Evolutionary conservation across 2,888 invertebrate genomes (phyloP), one percentile per base, ranked within the genome.

Genomic region (Nezara viridula): DNA sequence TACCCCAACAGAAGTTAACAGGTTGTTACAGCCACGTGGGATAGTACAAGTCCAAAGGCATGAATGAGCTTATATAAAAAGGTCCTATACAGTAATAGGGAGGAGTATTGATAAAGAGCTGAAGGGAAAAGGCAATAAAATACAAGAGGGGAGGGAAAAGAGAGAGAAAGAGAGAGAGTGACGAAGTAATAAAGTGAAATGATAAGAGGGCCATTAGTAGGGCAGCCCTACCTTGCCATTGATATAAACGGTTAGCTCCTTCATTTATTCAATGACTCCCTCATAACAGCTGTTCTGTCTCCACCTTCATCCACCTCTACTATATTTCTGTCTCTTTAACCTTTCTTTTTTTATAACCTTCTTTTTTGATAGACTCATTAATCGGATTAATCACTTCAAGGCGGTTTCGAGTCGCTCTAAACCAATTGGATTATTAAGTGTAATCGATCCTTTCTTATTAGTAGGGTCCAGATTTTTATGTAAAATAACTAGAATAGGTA

Each of bases 181-280:
- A 60, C 21, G 21, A 40, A 37, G 60, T 86, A 86, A 60, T 86
- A 86, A 86, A 55, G 86, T 60, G 86, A 86, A 60, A 86, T 86
- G 86, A 86, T 86, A 86, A 86, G 55, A 24, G 86, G 60, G 50
- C 60, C 86, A 81, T 81, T 60, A 86, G 50, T 86, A 86, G 50
- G 40, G 40, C 86, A 37, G 37, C 86, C 52, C 60, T 40, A 52
- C 55, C 86, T 55, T 50, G 24, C 86, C 86, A 86, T 86, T 86
- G 86, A 86, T 86, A 86, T 52, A 86, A 86, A 52, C 86, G 86
- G 50, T 86, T 60, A 60, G 55, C 60, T 55, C 55, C 60, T 40
- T 60, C 86, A 40, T 81, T 81, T 81, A 81, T 81, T 81, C 81
- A 81, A 81, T 81, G 81, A 44, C 81, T 81, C 44, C n/a, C 81